Conservation (phyloP, 53 echinoderm and acorn worm genomes). For the Zoroaster sp. region DNA sequence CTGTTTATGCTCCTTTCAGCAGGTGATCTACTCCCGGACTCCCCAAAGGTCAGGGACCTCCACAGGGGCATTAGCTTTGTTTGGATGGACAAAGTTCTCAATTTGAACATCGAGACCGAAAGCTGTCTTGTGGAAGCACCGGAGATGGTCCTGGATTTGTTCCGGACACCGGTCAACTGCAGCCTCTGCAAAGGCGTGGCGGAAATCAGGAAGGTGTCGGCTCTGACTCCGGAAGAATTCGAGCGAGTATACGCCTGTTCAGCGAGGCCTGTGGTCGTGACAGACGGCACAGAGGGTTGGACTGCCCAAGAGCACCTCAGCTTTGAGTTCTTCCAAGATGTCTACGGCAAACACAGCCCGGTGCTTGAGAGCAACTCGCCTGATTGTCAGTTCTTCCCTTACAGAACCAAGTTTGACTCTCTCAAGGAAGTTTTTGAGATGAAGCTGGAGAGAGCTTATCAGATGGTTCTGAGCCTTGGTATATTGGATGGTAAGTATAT, state of each 20-base stretch:
- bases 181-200: slow-evolving; percentile 63
- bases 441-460: slow-evolving; percentile 76
- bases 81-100: slow-evolving; percentile 47
- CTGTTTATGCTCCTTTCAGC: neutral
- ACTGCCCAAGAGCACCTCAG: slow-evolving; percentile 80
- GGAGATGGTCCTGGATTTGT: slow-evolving; percentile 70
- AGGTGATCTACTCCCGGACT: slow-evolving; percentile 8
- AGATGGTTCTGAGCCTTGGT: slow-evolving; percentile 92
- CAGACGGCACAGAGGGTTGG: slow-evolving; percentile 81
- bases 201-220: slow-evolving; percentile 56
- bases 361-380: slow-evolving; percentile 57
- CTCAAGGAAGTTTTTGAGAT: slow-evolving; percentile 86
- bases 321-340: slow-evolving; percentile 80
- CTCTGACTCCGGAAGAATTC: slow-evolving; percentile 65
- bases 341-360: slow-evolving; percentile 72
- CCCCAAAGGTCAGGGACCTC: slow-evolving; percentile 5
- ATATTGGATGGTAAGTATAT: slow-evolving; percentile 96
- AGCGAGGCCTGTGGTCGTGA: slow-evolving; percentile 73
- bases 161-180: slow-evolving; percentile 86
- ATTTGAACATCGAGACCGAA: slow-evolving; percentile 57
- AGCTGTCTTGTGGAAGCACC: slow-evolving; percentile 60
- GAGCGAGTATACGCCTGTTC: slow-evolving; percentile 75
- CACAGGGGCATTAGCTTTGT: slow-evolving; percentile 49
- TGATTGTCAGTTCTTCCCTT: slow-evolving; percentile 96
- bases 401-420: slow-evolving; percentile 74